These are phyloP conservation scores for Cecidostiba fungosa DNA, from an alignment of 2,888 invertebrate species.

Conservation along the genomic window DNA sequence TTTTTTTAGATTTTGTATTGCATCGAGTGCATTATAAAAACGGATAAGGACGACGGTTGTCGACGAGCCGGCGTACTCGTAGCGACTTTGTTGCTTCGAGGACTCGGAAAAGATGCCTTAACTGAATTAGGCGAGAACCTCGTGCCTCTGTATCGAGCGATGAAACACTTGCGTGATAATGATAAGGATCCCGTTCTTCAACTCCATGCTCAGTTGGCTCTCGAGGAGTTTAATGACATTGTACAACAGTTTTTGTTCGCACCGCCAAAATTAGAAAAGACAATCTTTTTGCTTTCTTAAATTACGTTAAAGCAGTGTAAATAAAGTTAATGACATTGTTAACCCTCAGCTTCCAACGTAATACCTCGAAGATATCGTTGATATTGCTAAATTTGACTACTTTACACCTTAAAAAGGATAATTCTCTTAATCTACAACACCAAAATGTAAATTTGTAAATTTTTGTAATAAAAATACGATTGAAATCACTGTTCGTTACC, in stretches of 20 bases:
- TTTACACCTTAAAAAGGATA: neutral
- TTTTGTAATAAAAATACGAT: neutral
- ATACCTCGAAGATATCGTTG: no score
- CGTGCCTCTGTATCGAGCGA: slow-evolving; percentile 86
- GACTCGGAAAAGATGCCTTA: slow-evolving; percentile 87
- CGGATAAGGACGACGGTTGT: slow-evolving; percentile 87
- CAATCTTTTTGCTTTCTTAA: slow-evolving; percentile 76
- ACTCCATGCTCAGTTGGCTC: slow-evolving; percentile 88
- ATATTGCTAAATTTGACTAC: neutral
- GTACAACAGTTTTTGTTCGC: slow-evolving; percentile 85
- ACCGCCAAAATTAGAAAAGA: slow-evolving; percentile 83
- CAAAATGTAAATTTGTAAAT: neutral
- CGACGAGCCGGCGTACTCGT: slow-evolving; percentile 90
- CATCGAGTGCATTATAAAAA: slow-evolving; percentile 85
- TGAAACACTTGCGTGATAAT: slow-evolving; percentile 85
- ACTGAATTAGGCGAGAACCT: slow-evolving; percentile 85
- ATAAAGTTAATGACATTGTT: neutral
- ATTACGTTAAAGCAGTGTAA: slow-evolving; percentile 3
- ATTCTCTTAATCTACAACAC: neutral
- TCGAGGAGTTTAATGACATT: slow-evolving; percentile 88
- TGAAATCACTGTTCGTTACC: neutral
- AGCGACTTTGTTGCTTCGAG: slow-evolving; percentile 87
- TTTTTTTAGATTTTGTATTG: slow-evolving; percentile 86
- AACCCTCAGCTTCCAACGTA: neutral
- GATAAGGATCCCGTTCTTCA: slow-evolving; percentile 86